Percentiles rank a stretch among this genome's conserved stretches.
These are phyloP conservation scores for Drosophila ercepeae DNA, from an alignment of 1,140 invertebrate genomes.

Conservation along the genomic window DNA sequence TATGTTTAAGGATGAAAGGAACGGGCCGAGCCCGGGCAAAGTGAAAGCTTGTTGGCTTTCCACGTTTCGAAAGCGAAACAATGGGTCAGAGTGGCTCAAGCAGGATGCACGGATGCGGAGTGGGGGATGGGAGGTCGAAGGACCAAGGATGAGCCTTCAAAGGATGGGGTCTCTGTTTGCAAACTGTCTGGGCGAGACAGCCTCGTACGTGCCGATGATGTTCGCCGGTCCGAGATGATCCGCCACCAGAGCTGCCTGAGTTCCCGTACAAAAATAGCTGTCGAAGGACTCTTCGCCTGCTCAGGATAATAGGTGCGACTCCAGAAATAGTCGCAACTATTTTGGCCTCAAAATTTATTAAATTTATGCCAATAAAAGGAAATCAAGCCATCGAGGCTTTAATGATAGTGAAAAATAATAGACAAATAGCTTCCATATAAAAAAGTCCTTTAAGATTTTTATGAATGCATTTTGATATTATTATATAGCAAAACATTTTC, in stretches of 20 bases:
- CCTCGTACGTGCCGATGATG: constrained; percentile 62
- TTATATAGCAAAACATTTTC: no score
- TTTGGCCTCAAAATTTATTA: no score
- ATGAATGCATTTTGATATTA: no score
- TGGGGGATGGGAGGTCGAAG: neutral
- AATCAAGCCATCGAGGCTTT: no score
- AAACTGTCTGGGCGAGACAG: constrained; percentile 79
- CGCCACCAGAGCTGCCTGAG: constrained; percentile 1
- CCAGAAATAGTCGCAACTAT: no score
- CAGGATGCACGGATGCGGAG: neutral
- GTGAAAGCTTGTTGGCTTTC: constrained; percentile 65
- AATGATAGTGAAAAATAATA: no score
- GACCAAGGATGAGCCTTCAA: neutral
- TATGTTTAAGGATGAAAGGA: constrained; percentile 12
- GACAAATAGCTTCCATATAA: no score
- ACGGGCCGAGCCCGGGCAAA: constrained; percentile 1
- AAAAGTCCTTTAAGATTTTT: no score
- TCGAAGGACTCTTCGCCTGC: neutral
- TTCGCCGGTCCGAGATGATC: constrained; percentile 32
- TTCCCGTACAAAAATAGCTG: neutral
- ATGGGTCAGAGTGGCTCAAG: constrained; percentile 15
- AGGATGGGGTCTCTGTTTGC: constrained; percentile 54
- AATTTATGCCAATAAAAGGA: no score
- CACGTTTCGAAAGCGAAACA: constrained; percentile 50
- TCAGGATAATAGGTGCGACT: no score